Base-by-base conservation (phyloP, 2,797 vertebrate genomes). In the Acanthopagrus latus region DNA sequence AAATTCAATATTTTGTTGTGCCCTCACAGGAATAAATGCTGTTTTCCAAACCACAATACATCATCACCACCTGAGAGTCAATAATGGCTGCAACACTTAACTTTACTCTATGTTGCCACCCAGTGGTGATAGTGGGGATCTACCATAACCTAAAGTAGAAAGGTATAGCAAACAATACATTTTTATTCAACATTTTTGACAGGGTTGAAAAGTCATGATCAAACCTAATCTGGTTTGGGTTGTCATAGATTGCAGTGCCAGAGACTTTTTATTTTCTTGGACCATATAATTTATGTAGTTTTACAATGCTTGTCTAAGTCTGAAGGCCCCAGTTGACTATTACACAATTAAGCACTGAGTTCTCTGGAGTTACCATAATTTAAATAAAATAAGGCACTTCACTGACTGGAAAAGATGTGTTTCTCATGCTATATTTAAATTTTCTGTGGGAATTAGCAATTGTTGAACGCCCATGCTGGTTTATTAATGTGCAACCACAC, bases 81-180 rank as follows among this genome's bases (percentile, higher is more conserved):
- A 0, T 72, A 8, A 17, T 47, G 2, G 9, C 14, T 57, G 21
- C 2, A 44, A 48, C 20, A 43, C 0, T 20, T 3, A 58, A 46
- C 16, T 56, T 60, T 27, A 48, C 5, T 5, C 46, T 70, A 33
- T 62, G 62, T 65, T 79, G 69, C 44, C 75, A 44, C 69, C 52
- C 0, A 18, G 76, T 83, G 81, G 68, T 50, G 23, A 29, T 17
- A 20, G n/a, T 20, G 13, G 9, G 18, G 20, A 16, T 3, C 7
- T 18, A 0, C 14, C 59, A 56, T 3, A 27, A 27, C 3, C 27
- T 27, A 33, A 23, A 20, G 13, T 25, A 33, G 1, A 47, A 1
- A 64, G 55, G 9, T 12, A 3, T 51, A 6, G 20, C 33, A 33
- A 33, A 33, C 29, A 7, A 64, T 25, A 80, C 52, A 43, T 25